Evolutionary conservation across 2,113 vertebrate species (phyloP).

Genomic region (Myodes glareolus): DNA sequence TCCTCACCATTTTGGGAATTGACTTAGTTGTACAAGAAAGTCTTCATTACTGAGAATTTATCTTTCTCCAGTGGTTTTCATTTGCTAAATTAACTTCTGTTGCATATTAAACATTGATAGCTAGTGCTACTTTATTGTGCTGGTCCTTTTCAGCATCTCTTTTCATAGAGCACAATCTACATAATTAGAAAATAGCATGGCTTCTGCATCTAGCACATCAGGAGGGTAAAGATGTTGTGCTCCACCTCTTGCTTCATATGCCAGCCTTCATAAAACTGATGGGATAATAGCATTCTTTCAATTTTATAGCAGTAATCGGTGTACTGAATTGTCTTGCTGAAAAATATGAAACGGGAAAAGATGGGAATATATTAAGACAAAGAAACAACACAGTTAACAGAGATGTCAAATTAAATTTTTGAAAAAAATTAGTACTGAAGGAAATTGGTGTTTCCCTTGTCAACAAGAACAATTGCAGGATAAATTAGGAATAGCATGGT

Average conservation of each 20-base stretch:
- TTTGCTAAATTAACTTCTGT: conserved; percentile 76
- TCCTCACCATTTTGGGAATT: conserved; percentile 59
- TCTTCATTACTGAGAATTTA: conserved; percentile 73
- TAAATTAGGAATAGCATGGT: conserved; percentile 32
- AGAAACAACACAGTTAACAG: conserved; percentile 73
- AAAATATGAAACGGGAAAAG: conserved; percentile 76
- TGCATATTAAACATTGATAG: conserved; percentile 73
- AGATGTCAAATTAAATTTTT: conserved; percentile 74
- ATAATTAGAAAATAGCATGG: conserved; percentile 82
- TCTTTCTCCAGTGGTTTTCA: conserved; percentile 71
- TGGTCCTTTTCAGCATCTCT: conserved; percentile 65
- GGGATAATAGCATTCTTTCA: conserved; percentile 84
- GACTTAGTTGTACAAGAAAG: conserved; percentile 66
- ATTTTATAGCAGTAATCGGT: conserved; percentile 70
- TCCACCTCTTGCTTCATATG: conserved; percentile 70
- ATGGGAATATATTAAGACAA: conserved; percentile 71
- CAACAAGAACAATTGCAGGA: conserved; percentile 53
- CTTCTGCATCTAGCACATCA: conserved; percentile 68
- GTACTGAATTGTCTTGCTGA: conserved; percentile 60
- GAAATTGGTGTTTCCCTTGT: conserved; percentile 65
- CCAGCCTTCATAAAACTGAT: conserved; percentile 74
- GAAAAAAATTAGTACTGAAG: conserved; percentile 51
- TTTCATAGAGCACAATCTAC: conserved; percentile 75
- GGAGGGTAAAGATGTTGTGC: conserved; percentile 70
- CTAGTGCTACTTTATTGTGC: conserved; percentile 67